Evolutionary conservation across 2,888 invertebrate species (phyloP).

Genomic region (Microdon myrmicae): DNA sequence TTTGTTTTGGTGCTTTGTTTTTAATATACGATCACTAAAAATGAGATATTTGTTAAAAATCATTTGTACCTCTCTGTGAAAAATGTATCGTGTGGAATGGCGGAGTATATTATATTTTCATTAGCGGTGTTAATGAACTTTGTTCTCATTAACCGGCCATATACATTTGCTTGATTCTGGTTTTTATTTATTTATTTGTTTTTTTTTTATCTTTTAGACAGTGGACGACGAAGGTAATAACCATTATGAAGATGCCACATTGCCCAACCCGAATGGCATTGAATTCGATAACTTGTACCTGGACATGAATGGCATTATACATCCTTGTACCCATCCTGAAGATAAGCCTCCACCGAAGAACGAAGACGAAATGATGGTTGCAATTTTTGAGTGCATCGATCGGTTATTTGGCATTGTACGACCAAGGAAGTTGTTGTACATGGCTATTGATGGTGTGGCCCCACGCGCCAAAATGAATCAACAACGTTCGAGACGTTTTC

Average conservation of each 20-base stretch:
- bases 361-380: conserved; percentile 99
- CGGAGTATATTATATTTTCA: conserved; percentile 1
- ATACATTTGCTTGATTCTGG: too few species aligned
- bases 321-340: conserved; percentile 99
- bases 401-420: conserved; percentile 91
- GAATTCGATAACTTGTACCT: conserved; percentile 99
- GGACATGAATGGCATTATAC: conserved; percentile 99
- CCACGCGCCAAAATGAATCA: conserved; percentile 99
- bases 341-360: conserved; percentile 96
- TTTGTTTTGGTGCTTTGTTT: too few species aligned
- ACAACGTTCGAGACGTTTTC: conserved; percentile 94
- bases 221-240: conserved; percentile 79
- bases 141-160: too few species aligned
- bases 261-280: conserved; percentile 94
- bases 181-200: neutral
- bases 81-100: neutral
- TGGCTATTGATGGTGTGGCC: conserved; percentile 99
- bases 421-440: conserved; percentile 92
- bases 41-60: too few species aligned
- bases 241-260: conserved; percentile 81
- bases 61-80: too few species aligned
- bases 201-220: conserved; percentile 68
- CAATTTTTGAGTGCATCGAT: conserved; percentile 99
- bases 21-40: too few species aligned
- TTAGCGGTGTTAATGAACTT: too few species aligned